A percentile compares a stretch with the other conserved stretches of the same genome.
phyloP scores from a whole-genome alignment of 2,888 invertebrate genomes.

The Zelleria hepariella region DNA sequence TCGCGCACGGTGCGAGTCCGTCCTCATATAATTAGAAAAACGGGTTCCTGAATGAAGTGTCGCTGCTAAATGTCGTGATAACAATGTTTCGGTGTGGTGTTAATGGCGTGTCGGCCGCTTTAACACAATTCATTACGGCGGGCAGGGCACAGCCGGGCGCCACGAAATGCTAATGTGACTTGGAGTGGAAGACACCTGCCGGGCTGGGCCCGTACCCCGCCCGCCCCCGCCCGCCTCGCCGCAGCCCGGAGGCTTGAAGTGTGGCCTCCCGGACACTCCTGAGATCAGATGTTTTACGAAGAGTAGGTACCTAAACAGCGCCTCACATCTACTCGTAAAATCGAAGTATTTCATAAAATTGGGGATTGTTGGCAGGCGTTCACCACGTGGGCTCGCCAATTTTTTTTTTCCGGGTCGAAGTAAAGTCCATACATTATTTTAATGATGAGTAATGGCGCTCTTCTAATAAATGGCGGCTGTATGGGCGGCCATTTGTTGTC shows the following conservation, averaged over 20 bases:
- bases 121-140: constrained; percentile 39
- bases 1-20: neutral
- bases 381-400: neutral
- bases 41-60: constrained; percentile 5
- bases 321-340: neutral
- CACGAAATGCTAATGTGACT: constrained; percentile 31
- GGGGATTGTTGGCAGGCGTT: neutral
- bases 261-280: neutral
- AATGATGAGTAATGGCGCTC: neutral
- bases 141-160: constrained; percentile 31
- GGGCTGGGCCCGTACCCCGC: neutral
- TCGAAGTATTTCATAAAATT: neutral
- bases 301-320: neutral
- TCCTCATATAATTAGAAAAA: neutral
- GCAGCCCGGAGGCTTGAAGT: neutral
- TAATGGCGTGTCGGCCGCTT: constrained; percentile 37
- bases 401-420: neutral
- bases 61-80: constrained; percentile 25
- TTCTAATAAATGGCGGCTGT: neutral
- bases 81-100: constrained; percentile 19
- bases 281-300: too few species aligned
- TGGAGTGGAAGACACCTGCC: neutral
- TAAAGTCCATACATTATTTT: neutral
- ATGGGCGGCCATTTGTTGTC: neutral
- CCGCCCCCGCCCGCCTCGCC: neutral